A percentile compares a stretch with the other conserved stretches of the same genome.
phyloP scores from a whole-genome alignment of 1,140 invertebrate species.

The Hirudo medicinalis region DNA sequence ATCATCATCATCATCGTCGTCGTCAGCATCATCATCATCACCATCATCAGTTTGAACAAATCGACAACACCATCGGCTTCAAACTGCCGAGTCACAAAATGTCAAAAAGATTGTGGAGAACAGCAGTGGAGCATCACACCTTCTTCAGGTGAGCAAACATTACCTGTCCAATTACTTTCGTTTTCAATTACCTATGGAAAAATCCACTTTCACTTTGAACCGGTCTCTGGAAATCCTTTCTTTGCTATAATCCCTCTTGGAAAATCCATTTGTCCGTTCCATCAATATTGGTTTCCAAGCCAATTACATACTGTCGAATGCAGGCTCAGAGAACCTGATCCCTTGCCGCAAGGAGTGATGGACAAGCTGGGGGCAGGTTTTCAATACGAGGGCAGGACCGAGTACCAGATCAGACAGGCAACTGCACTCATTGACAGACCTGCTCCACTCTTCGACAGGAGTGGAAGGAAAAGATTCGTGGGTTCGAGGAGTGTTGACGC shows the following conservation, averaged over 20 bases:
- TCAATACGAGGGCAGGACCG: conserved; percentile 84
- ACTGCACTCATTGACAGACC: conserved; percentile 60
- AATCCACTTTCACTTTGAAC: no score
- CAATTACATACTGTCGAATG: background rate
- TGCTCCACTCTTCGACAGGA: conserved; percentile 73
- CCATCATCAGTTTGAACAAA: conserved; percentile 68
- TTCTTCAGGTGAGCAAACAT: conserved; percentile 70
- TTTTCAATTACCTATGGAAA: background rate
- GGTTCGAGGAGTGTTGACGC: conserved; percentile 19
- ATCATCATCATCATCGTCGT: background rate
- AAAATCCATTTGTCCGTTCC: no score
- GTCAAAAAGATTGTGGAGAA: conserved; percentile 96
- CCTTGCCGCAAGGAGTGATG: conserved; percentile 1
- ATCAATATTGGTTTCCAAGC: no score
- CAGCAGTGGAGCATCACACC: conserved; percentile 95
- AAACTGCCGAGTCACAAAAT: conserved; percentile 83
- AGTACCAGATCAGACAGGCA: conserved; percentile 79
- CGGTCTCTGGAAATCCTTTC: no score
- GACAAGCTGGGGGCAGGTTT: conserved; percentile 55
- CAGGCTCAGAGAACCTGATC: conserved; percentile 18
- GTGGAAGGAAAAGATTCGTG: conserved; percentile 51
- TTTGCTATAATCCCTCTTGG: no score
- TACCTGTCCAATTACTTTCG: background rate
- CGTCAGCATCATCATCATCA: conserved; percentile 3
- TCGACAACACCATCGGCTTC: conserved; percentile 89